Conservation (phyloP, 2,888 invertebrate genomes). For the Tipula unca region DNA sequence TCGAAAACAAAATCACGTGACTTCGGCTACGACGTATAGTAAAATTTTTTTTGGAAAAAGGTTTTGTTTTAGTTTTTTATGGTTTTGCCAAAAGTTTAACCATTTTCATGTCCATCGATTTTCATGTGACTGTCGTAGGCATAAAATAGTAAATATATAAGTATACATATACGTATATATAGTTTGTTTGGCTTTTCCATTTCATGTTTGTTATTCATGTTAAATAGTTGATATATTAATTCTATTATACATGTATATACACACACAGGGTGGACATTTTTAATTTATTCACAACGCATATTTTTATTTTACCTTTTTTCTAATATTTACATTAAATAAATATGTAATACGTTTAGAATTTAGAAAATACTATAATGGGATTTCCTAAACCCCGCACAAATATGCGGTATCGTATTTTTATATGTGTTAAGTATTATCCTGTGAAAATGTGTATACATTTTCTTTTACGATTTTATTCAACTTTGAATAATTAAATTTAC, state of each 20-base stretch:
- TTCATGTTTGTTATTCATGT: background rate
- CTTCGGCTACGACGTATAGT: too few relatives aligned
- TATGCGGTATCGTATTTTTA: background rate
- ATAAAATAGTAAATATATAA: background rate
- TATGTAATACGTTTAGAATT: too few relatives aligned
- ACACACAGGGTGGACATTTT: background rate
- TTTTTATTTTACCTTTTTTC: background rate
- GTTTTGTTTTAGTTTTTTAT: too few relatives aligned
- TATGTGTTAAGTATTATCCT: background rate
- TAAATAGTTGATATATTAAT: background rate
- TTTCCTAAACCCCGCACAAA: too few relatives aligned
- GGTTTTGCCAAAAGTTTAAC: background rate
- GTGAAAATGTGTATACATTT: background rate
- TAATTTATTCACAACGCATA: background rate
- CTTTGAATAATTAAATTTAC: background rate
- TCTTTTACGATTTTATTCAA: background rate
- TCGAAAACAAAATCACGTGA: too few relatives aligned
- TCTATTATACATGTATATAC: too few relatives aligned
- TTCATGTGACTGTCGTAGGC: background rate
- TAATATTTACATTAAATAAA: background rate
- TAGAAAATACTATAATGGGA: background rate
- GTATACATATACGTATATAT: background rate
- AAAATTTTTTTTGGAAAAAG: too few relatives aligned
- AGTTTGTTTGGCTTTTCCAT: background rate
- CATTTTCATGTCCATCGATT: background rate